Conservation (phyloP, 2,113 vertebrate species). For the Chloropsis hardwickii region DNA sequence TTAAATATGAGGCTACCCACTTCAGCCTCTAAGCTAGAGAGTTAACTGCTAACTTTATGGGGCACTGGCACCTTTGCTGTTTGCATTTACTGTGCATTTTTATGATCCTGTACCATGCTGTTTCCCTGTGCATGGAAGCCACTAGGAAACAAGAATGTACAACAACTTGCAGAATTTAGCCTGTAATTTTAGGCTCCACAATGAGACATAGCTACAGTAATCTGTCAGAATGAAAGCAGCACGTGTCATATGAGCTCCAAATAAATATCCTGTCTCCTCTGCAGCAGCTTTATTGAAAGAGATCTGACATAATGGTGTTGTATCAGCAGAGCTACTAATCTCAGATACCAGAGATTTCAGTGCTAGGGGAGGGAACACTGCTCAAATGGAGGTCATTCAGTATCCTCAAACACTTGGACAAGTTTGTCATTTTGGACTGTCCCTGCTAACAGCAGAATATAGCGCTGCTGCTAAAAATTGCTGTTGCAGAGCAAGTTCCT, state of each 20-base stretch:
- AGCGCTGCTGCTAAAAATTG: not conserved
- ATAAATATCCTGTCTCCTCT: conserved; percentile 14
- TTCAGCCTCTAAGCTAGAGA: not conserved
- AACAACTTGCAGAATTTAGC: not conserved
- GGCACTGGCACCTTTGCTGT: not conserved
- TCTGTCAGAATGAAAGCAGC: not conserved
- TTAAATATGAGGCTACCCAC: not conserved
- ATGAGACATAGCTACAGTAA: not conserved
- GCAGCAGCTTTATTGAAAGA: not conserved
- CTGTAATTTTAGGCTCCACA: not conserved
- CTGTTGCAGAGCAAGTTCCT: not conserved
- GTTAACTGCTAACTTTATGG: not conserved
- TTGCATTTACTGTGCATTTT: not conserved
- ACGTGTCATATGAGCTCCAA: not conserved
- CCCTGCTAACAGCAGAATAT: not conserved
- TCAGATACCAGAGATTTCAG: not conserved
- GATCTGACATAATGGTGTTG: conserved; percentile 3
- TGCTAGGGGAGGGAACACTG: not conserved
- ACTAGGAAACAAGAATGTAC: not conserved
- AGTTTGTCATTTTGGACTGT: not conserved
- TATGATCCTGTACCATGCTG: not conserved
- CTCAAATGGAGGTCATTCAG: not conserved
- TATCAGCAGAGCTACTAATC: not conserved
- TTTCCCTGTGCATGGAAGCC: not conserved
- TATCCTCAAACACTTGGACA: not conserved